Conservation (phyloP, 2,888 invertebrate species). For the Scaptodrosophila latifasciaeformis region DNA sequence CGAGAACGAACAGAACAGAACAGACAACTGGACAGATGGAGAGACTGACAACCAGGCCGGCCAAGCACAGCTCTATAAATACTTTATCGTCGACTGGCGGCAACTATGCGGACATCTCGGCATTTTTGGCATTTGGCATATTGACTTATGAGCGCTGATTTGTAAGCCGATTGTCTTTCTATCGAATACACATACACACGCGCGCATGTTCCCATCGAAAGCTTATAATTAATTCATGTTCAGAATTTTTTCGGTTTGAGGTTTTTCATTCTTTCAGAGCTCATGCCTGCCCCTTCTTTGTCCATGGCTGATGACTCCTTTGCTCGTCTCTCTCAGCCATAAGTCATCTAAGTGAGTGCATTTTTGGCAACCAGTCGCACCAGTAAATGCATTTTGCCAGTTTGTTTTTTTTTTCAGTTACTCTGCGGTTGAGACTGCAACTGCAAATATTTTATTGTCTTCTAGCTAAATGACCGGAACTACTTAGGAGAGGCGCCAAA, state of each 20-base stretch:
- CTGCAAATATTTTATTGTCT: constrained; percentile 52
- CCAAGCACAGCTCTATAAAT: constrained; percentile 46
- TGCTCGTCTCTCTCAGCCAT: constrained; percentile 16
- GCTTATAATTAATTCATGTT: constrained; percentile 62
- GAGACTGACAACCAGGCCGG: constrained; percentile 1
- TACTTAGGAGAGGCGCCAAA: constrained; percentile 47
- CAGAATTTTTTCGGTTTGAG: constrained; percentile 24
- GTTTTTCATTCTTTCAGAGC: no score
- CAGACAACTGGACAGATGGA: background rate
- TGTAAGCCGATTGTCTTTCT: constrained; percentile 60
- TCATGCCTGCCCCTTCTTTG: constrained; percentile 7
- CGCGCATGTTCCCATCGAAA: constrained; percentile 14
- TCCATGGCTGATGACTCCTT: background rate
- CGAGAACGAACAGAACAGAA: background rate
- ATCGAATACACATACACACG: constrained; percentile 11
- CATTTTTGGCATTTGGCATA: constrained; percentile 63
- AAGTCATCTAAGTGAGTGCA: constrained; percentile 56
- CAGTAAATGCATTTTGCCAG: constrained; percentile 59
- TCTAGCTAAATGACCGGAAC: constrained; percentile 24
- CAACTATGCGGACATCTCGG: constrained; percentile 21
- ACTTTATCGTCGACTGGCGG: constrained; percentile 50
- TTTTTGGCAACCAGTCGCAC: constrained; percentile 51
- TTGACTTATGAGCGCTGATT: constrained; percentile 65
- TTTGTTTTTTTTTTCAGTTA: constrained; percentile 1
- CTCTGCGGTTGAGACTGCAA: constrained; percentile 9